phyloP scores from a whole-genome alignment of 2,888 invertebrate genomes.

The Isotomurus palustris region DNA sequence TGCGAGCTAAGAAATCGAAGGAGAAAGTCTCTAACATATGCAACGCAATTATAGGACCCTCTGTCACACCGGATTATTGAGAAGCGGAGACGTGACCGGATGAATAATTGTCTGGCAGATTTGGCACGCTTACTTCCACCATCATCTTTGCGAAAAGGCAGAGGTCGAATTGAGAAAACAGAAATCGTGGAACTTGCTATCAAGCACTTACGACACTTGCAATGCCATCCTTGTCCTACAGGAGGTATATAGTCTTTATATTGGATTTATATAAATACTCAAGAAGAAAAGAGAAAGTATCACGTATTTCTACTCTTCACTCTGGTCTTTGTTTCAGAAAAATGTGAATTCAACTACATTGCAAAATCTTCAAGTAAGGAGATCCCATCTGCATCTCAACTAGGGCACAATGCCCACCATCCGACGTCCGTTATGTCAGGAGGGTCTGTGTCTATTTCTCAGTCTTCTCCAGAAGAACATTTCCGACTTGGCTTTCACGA shows the following conservation, averaged over 20 bases:
- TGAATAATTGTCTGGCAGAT: slow-evolving; percentile 96
- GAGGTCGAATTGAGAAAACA: slow-evolving; percentile 93
- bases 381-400: not conserved
- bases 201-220: slow-evolving; percentile 83
- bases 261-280: not conserved
- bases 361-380: not conserved
- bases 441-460: slow-evolving; percentile 35
- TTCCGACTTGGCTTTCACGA: slow-evolving; percentile 84
- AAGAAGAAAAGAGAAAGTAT: no score
- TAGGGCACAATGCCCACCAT: no score
- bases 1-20: no score
- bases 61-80: slow-evolving; percentile 97
- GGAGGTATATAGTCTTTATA: slow-evolving; percentile 46
- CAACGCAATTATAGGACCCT: slow-evolving; percentile 68
- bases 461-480: slow-evolving; percentile 52
- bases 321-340: slow-evolving; percentile 24
- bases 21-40: not conserved
- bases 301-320: not conserved
- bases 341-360: slow-evolving; percentile 39
- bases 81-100: slow-evolving; percentile 87
- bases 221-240: slow-evolving; percentile 52
- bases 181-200: slow-evolving; percentile 99
- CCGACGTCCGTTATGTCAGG: slow-evolving; percentile 13
- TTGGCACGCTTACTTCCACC: slow-evolving; percentile 87
- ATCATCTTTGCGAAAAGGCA: slow-evolving; percentile 87